phyloP scores from a whole-genome alignment of 2,888 invertebrate genomes.

The Lasioglossum malachurum region DNA sequence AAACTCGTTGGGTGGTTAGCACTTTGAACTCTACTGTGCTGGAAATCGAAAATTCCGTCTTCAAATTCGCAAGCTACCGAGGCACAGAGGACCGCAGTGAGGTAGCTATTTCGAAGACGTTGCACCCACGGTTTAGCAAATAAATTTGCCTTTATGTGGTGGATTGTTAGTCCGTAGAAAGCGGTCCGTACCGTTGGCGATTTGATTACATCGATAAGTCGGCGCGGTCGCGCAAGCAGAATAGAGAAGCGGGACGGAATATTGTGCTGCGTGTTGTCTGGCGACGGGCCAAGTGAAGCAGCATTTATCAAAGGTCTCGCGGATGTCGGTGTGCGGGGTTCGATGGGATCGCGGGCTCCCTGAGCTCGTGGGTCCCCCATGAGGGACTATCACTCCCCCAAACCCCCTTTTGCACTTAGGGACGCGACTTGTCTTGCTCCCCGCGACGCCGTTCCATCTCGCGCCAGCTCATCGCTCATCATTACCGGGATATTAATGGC shows the following conservation, averaged over 20 bases:
- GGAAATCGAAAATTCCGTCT: background rate
- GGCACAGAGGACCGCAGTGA: background rate
- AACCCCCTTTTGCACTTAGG: constrained; percentile 31
- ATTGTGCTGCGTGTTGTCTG: constrained; percentile 79
- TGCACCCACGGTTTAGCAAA: background rate
- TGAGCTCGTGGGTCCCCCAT: constrained; percentile 23
- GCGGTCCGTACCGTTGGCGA: background rate
- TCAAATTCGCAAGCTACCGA: background rate
- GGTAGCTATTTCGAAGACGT: background rate
- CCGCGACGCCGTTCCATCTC: constrained; percentile 62
- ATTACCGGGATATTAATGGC: constrained; percentile 82
- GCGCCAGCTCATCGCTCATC: constrained; percentile 80
- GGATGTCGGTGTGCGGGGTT: constrained; percentile 46
- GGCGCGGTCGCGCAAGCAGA: constrained; percentile 33
- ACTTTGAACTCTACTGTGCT: too few relatives aligned
- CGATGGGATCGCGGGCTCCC: constrained; percentile 37
- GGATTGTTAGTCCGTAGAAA: background rate
- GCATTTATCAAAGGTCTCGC: constrained; percentile 78
- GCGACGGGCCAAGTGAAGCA: constrained; percentile 78
- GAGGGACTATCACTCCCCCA: constrained; percentile 6
- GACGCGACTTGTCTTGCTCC: constrained; percentile 37
- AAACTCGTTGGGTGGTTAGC: too few relatives aligned
- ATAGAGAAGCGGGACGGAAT: constrained; percentile 64
- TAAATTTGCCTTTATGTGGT: background rate
- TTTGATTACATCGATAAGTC: constrained; percentile 68